These are phyloP conservation scores for Hemichromis elongatus DNA, from an alignment of 2,113 vertebrate species.

Conservation along the genomic window DNA sequence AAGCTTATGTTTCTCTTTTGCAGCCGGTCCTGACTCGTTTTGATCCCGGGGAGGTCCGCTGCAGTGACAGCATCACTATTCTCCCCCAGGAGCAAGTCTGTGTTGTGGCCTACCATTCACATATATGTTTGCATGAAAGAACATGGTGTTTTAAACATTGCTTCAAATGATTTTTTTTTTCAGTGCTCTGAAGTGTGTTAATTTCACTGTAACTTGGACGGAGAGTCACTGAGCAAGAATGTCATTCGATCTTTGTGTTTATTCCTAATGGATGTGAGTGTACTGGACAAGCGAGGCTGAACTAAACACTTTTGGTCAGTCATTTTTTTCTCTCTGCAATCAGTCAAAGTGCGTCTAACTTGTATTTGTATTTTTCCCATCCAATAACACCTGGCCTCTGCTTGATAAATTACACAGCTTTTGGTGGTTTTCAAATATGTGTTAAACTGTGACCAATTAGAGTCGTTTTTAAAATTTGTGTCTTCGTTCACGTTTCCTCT, in stretches of 20 bases:
- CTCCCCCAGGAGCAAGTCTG: conserved; percentile 24
- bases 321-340: not conserved
- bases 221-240: not conserved
- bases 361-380: not conserved
- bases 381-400: not conserved
- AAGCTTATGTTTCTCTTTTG: conserved; percentile 50
- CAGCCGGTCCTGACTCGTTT: conserved; percentile 24
- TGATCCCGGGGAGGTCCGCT: conserved; percentile 20
- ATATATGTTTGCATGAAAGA: not conserved
- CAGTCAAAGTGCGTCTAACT: not conserved
- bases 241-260: not conserved
- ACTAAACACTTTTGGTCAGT: not conserved
- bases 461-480: not conserved
- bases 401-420: not conserved
- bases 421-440: not conserved
- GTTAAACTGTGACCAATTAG: not conserved
- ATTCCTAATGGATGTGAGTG: not conserved
- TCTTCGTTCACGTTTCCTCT: not conserved
- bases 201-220: not conserved
- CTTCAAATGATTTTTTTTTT: conserved; percentile 33
- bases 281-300: not conserved
- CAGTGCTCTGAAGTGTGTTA: not conserved
- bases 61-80: conserved; percentile 3
- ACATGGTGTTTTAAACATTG: conserved; percentile 9
- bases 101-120: conserved; percentile 26